Conservation (phyloP, 2,797 vertebrate species). For the Catamblyrhynchus diadema region DNA sequence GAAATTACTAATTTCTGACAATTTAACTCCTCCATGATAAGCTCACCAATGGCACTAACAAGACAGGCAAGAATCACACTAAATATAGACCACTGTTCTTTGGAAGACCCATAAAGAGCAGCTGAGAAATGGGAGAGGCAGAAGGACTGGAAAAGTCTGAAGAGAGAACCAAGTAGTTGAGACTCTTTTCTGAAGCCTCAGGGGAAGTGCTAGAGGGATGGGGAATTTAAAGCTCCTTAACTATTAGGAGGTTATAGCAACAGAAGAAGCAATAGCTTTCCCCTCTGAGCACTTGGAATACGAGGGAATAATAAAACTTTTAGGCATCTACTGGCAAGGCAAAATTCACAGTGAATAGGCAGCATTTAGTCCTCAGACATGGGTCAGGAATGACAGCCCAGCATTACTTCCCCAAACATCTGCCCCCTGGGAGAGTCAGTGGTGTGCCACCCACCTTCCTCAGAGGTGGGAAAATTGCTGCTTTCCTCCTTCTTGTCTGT, state of each 20-base stretch:
- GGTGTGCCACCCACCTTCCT: not conserved
- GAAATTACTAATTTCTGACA: not conserved
- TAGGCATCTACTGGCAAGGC: not conserved
- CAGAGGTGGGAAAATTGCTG: not conserved
- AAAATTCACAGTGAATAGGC: not conserved
- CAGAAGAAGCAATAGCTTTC: not conserved
- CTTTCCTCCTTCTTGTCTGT: not conserved
- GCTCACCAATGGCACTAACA: not conserved
- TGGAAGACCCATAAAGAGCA: not conserved
- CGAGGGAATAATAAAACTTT: not conserved
- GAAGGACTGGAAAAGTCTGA: not conserved
- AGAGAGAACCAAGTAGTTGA: not conserved
- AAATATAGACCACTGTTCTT: not conserved
- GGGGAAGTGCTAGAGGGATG: not conserved
- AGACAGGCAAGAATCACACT: not conserved
- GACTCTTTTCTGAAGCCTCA: not conserved
- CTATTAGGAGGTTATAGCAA: not conserved
- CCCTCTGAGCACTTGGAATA: not conserved
- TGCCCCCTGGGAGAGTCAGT: accelerated
- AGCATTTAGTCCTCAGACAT: not conserved
- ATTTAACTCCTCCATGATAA: not conserved
- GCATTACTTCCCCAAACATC: not conserved
- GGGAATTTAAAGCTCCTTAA: not conserved
- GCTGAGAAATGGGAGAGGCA: not conserved
- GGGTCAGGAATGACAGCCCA: not conserved